Evolutionary conservation across 2,888 invertebrate species (phyloP), one percentile per base, ranked within the genome.

Genomic region (Eulithis prunata): DNA sequence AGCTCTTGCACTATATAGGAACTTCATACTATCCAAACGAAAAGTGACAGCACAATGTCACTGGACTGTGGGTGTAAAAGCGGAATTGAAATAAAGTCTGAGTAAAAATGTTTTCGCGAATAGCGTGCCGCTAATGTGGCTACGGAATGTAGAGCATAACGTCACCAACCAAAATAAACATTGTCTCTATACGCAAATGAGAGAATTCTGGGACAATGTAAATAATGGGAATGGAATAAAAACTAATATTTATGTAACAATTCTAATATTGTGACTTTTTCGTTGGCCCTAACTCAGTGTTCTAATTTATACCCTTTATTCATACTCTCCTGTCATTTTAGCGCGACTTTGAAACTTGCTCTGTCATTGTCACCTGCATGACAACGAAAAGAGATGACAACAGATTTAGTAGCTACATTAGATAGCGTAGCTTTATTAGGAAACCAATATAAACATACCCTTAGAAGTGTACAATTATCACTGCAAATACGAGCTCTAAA

Each of bases 101-200:
- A 68, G 73, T 77, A 74, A 72, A 72, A 68, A 66, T 68, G 70
- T 79, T 79, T 83, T 80, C 71, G 67, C 71, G 72, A 71, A 70
- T 66, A 67, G 63, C 63, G 52, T 45, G 62, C 51, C 63, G 80
- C 81, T 80, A 81, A 75, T 78, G 78, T 73, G 73, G 63, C 71
- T 57, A 70, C 64, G 81, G 83, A 82, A 86, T 86, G 80, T 78
- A 73, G 80, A 78, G 60, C 76, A 72, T 68, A 64, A 69, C 69
- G 70, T 66, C 58, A 59, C 49, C 28, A 54, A 55, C 68, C 1
- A 65, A 71, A 73, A 73, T 73, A 70, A 69, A 62, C 64, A 66
- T 70, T 71, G 71, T 73, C 70, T 71, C 73, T 70, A 70, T 71
- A 68, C 62, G 66, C 62, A 62, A 63, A 47, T 54, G 49, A 64